Base-by-base conservation (phyloP, 2,888 invertebrate species). In the Meliscaeva auricollis region DNA sequence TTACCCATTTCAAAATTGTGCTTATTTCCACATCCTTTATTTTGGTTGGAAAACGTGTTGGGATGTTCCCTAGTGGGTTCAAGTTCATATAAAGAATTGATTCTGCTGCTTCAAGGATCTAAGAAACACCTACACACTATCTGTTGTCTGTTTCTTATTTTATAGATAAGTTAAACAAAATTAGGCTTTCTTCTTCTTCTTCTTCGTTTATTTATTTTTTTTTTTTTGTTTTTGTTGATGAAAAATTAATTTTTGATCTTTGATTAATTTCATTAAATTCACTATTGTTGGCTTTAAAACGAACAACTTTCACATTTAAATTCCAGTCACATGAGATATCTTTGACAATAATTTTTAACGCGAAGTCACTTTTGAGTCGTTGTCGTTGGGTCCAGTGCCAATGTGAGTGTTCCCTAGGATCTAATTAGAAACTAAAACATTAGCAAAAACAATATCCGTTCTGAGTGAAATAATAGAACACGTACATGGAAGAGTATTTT, bases 361-460 rank as follows among this genome's bases (percentile, higher is more conserved):
- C 46, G 72, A 76, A 80, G 58, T 80, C 60, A 75, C 70, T 80
- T 84, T 84, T 84, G 84, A 72, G 60, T 84, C 66, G 52, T 15
- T 26, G 26, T 26, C 26, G 26, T 26, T 35, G 17, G 30, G 30
- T 56, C 56, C 11, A 35, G 38, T 38, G 38, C 3, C 38, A 13
- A 7, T 3, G 38, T 9, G 9, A 13, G 9, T 38, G 13, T 38
- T 84, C 66, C 70, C 70, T 15, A 35, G 60, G 44, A 72, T 76
- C 75, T 80, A 84, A 84, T 84, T 84, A 84, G 72, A 77, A 84
- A 84, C 79, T 83, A 56, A 83, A 83, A 74, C 83, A 83, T 83
- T 79, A 83, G 60, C 75, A 84, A 80, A 79, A 75, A 84, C 80
- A 75, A 84, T 75, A 76, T 76, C 66, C 58, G 38, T 64, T 74